A percentile compares a stretch with the other conserved stretches of the same genome.
phyloP scores from a whole-genome alignment of 2,113 vertebrate species.

The Vulpes ferrilata region DNA sequence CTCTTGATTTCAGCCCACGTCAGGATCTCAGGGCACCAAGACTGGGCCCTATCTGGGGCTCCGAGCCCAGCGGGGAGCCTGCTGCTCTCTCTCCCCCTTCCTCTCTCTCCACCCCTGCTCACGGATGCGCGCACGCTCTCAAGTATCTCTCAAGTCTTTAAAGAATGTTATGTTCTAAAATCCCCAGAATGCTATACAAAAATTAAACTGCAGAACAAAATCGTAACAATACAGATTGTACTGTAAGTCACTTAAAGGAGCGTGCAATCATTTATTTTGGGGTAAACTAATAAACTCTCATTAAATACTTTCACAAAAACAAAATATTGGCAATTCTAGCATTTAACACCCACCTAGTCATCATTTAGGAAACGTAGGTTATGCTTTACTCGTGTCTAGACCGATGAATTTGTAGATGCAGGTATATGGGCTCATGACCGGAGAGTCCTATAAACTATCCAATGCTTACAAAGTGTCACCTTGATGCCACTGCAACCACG shows the following conservation, averaged over 20 bases:
- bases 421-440: neutral
- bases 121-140: neutral
- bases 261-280: neutral
- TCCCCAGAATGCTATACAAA: neutral
- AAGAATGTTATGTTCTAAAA: constrained; percentile 17
- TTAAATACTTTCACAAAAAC: neutral
- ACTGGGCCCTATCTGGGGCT: neutral
- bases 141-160: neutral
- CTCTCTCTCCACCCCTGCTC: neutral
- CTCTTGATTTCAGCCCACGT: neutral
- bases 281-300: neutral
- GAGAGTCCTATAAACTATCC: neutral
- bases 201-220: constrained; percentile 30
- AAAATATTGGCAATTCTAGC: neutral
- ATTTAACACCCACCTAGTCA: neutral
- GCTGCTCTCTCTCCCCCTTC: neutral
- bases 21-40: neutral
- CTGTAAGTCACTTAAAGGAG: constrained; percentile 41
- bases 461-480: neutral
- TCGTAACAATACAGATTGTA: constrained; percentile 21
- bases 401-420: neutral
- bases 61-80: neutral
- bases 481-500: fast-evolving
- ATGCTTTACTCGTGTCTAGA: neutral
- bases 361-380: neutral